phyloP scores from a whole-genome alignment of 2,888 invertebrate genomes.

The Euzetes globulus region DNA sequence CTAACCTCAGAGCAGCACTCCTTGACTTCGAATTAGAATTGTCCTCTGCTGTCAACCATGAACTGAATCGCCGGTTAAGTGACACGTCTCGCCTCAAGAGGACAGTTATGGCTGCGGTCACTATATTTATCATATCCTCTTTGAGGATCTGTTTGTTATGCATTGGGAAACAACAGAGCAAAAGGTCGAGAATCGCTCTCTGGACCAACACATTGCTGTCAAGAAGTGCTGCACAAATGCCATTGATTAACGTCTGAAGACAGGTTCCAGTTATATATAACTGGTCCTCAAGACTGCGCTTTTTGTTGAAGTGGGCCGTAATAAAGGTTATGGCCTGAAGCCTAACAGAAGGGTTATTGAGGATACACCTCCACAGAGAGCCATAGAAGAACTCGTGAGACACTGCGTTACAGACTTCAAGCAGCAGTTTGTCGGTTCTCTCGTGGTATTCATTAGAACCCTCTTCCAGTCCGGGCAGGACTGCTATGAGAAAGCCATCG shows the following conservation, averaged over 20 bases:
- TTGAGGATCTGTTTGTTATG: constrained; percentile 61
- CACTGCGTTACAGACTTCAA: constrained; percentile 66
- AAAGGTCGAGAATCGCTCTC: constrained; percentile 71
- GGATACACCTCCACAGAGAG: constrained; percentile 77
- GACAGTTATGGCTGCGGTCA: constrained; percentile 61
- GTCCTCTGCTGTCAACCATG: constrained; percentile 71
- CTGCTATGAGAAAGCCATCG: constrained; percentile 77
- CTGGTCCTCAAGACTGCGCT: constrained; percentile 70
- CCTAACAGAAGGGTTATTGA: constrained; percentile 68
- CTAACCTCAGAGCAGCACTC: constrained; percentile 5
- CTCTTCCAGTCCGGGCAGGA: constrained; percentile 77
- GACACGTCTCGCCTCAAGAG: constrained; percentile 81
- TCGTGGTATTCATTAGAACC: constrained; percentile 70
- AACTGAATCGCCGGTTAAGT: constrained; percentile 71
- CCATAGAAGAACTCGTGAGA: constrained; percentile 72
- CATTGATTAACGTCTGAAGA: constrained; percentile 70
- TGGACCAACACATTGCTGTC: constrained; percentile 72
- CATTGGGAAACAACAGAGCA: constrained; percentile 73
- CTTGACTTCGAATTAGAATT: constrained; percentile 32
- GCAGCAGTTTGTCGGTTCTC: constrained; percentile 58
- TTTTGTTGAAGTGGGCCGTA: constrained; percentile 68
- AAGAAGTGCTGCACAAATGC: constrained; percentile 68
- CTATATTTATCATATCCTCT: constrained; percentile 61
- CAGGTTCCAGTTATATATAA: constrained; percentile 72
- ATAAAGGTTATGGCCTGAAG: constrained; percentile 73